Base-by-base conservation (phyloP, 2,797 vertebrate genomes). In the Huso huso region DNA sequence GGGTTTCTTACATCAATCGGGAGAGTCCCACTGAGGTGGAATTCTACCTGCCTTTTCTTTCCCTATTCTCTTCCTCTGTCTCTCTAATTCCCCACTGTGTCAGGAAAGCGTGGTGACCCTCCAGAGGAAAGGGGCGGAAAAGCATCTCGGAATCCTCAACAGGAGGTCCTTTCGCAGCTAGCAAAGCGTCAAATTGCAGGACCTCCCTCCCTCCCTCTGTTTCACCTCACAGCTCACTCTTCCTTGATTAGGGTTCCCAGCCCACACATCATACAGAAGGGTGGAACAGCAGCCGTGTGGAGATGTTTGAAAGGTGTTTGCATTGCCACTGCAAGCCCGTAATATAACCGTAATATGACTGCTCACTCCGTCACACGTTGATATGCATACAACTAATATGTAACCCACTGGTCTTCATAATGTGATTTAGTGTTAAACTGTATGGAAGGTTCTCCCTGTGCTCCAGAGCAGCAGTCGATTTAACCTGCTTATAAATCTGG, bases 121-220 rank as follows among this genome's bases (percentile, higher is more conserved):
- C 37, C 5, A 1, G 37, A 37, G 37, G 37, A 37, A 37, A 58
- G 55, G 55, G 55, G 12, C 8, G 12, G 37, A 37, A 37, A 37
- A 37, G 37, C 37, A 37, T 37, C 37, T 48, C 9, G 3, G 3
- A 10, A 6, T 6, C 60, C 60, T 8, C 13, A 23, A 23, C 23
- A 62, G 15, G 65, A 66, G 18, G 18, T 12, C 61, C 59, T 66
- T 66, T 63, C 48, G 61, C 12, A 49, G n/a, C 69, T 63, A 63
- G 49, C 15, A 57, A 71, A 61, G 62, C 55, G 23, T 67, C 66
- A 67, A 67, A 71, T 64, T 55, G 49, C 10, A n/a, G 59, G 61
- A 12, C 12, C 65, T 8, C 59, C 15, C 18, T 69, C 52, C 63
- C 52, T 70, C n/a, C 49, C 1, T 70, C 18, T 48, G 58, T 70